Evolutionary conservation across 2,113 vertebrate species (phyloP), one percentile per base, ranked within the genome.

Genomic region (Cyrtonyx montezumae): DNA sequence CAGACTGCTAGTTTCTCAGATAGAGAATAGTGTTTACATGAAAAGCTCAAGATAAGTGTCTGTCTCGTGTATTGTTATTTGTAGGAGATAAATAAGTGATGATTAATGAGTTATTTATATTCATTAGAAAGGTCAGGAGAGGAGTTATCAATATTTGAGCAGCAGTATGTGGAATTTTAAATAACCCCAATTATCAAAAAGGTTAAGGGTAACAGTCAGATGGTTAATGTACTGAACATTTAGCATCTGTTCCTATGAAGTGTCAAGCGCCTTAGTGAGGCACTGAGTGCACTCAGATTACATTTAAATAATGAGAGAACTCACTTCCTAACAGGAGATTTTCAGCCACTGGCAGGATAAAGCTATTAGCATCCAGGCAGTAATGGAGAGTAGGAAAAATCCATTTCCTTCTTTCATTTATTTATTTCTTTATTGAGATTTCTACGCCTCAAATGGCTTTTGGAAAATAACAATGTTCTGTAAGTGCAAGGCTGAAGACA

Each of bases 151-250:
- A 77, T 91, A 85, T 77, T 94, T 55, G 37, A 87, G 84, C 42
- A 91, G 43, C 46, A 92, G 59, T 34, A 78, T 40, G 68, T 79
- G 43, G 51, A 70, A 90, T 92, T 92, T 92, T 51, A 87, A 92
- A 90, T 94, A 75, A 86, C n/a, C 9, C 26, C 32, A 80, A 36
- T 84, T 93, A 84, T 87, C 67, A 91, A 67, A 79, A 91, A 84
- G 13, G n/a, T 77, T 80, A 68, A 89, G 89, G 36, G 51, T 70
- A 91, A 85, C 69, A 85, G 48, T 86, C 73, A 78, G 63, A 90
- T 89, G 71, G 87, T 91, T 95, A 94, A 94, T 91, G 93, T 84
- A 94, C 95, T 86, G 13, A 86, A 66, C 69, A 90, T 96, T 94
- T 92, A 94, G 81, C 89, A 88, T 90, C 82, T 90, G 87, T 19